Conservation (phyloP, 2,797 vertebrate genomes). For the Xerus rutilus region DNA sequence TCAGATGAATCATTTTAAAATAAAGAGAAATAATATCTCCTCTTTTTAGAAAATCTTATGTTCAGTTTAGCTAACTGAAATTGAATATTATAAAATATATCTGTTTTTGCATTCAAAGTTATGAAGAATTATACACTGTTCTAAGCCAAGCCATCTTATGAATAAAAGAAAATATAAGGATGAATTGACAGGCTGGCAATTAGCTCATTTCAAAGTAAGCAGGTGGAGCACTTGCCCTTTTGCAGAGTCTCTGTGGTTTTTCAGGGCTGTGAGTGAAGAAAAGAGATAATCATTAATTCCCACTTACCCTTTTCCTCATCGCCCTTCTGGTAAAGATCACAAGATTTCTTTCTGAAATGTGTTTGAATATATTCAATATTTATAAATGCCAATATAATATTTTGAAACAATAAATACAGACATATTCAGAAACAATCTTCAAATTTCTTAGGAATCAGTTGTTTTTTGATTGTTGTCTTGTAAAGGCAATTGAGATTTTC, state of each 20-base stretch:
- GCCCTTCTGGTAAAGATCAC: background rate
- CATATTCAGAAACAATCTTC: background rate
- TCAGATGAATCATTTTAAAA: background rate
- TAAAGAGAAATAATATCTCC: background rate
- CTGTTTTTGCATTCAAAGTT: background rate
- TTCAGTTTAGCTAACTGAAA: background rate
- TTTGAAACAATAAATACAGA: conserved; percentile 8
- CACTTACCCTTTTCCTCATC: background rate
- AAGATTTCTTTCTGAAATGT: background rate
- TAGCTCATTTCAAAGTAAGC: background rate
- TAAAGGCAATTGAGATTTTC: background rate
- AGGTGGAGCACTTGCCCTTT: background rate
- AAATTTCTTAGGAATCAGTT: background rate
- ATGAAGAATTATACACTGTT: background rate
- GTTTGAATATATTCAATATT: background rate
- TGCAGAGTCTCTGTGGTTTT: background rate
- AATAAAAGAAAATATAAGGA: conserved; percentile 2
- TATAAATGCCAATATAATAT: conserved; percentile 39
- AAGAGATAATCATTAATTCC: background rate
- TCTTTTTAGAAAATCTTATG: background rate
- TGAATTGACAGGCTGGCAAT: background rate
- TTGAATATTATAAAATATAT: background rate
- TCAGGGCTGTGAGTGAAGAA: background rate
- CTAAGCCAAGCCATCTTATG: background rate
- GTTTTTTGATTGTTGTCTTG: background rate